phyloP scores from a whole-genome alignment of 2,888 invertebrate genomes.

The Cephonodes hylas region DNA sequence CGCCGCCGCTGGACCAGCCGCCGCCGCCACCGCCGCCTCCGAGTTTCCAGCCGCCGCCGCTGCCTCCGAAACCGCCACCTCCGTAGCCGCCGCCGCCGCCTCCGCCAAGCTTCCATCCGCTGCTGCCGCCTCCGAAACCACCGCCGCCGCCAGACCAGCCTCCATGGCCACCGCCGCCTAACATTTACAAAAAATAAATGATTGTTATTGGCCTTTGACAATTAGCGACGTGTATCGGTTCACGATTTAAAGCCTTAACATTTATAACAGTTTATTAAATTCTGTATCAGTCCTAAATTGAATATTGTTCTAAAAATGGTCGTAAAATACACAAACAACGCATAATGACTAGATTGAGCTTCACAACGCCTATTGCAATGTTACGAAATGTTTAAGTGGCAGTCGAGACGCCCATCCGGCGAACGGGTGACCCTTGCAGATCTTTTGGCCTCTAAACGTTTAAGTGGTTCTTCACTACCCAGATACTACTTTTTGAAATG shows the following conservation, averaged over 20 bases:
- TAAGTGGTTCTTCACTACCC: conserved; percentile 9
- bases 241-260: too few relatives aligned
- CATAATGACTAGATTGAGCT: background rate
- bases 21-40: conserved; percentile 40
- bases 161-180: conserved; percentile 33
- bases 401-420: conserved; percentile 22
- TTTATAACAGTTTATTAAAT: background rate
- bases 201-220: too few relatives aligned
- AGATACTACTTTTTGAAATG: background rate
- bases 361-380: conserved; percentile 14
- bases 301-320: background rate
- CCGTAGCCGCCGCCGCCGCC: conserved; percentile 31
- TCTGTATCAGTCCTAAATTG: background rate
- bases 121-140: conserved; percentile 31
- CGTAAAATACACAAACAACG: background rate
- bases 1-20: conserved; percentile 35
- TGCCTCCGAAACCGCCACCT: conserved; percentile 30
- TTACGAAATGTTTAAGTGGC: conserved; percentile 37
- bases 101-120: conserved; percentile 35
- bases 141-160: conserved; percentile 28
- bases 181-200: background rate
- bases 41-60: conserved; percentile 33
- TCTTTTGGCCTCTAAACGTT: conserved; percentile 27
- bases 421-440: conserved; percentile 41
- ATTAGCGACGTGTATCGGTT: too few relatives aligned